Base-by-base conservation (phyloP, 2,888 invertebrate species). In the Acrobasis repandana region DNA sequence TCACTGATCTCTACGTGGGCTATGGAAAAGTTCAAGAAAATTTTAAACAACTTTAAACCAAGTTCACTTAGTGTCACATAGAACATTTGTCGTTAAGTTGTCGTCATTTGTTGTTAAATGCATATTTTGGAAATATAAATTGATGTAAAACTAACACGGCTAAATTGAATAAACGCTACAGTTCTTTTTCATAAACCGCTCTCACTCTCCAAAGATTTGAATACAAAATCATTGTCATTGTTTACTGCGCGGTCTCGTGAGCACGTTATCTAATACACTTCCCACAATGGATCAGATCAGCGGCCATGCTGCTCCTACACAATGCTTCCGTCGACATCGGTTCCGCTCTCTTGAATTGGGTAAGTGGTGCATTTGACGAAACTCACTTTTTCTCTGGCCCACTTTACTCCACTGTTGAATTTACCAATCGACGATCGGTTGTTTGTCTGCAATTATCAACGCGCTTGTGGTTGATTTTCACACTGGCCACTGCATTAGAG, bases 331-430 rank as follows among this genome's bases (percentile, higher is more conserved):
- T 75, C 77, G 80, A 75, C 83, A 79, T 82, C 79, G 80, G 91
- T 92, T 92, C 88, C 91, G 91, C 91, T 92, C 89, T 90, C 90
- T 79, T 86, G 86, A 88, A 86, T 88, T 86, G 77, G 86, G 86
- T 90, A 90, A 91, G 85, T 90, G 85, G 88, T 87, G 86, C 87
- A 86, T 86, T 90, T 84, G 85, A 82, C 83, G 85, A 91, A 88
- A 87, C 88, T 90, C 89, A 87, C 90, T 90, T 89, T 90, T 90
- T 82, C 85, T 78, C 80, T 75, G 84, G 66, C 76, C 85, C 72
- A 85, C 82, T 86, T 86, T 77, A 68, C 69, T 67, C 67, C 69
- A 68, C 69, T 74, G 74, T 77, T 75, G 76, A 76, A 77, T 82
- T 79, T 78, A 76, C 79, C 75, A 78, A 85, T 79, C 74, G 70